phyloP scores from a whole-genome alignment of 2,113 vertebrate species.

The Bujurquina vittata region DNA sequence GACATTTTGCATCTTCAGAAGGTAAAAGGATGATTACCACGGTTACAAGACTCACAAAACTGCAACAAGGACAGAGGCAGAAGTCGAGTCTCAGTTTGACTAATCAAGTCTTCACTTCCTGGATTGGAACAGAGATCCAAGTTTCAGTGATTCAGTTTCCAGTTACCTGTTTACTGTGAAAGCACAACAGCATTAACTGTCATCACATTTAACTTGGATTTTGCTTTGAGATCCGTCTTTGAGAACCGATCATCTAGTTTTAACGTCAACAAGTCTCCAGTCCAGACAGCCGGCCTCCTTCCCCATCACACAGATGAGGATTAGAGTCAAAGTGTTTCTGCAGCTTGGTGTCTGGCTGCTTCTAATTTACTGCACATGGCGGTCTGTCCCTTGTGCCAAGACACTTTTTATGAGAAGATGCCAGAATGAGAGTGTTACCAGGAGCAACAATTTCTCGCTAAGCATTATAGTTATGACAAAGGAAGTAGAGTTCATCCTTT shows the following conservation, averaged over 20 bases:
- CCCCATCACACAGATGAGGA: constrained; percentile 16
- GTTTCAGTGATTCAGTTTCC: constrained; percentile 1
- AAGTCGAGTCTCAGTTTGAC: constrained; percentile 24
- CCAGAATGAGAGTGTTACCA: constrained; percentile 32
- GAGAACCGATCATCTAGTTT: background rate
- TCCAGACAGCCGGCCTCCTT: constrained; percentile 8
- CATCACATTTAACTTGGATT: background rate
- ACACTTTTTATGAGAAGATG: constrained; percentile 59
- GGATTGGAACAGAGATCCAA: background rate
- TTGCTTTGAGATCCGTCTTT: background rate
- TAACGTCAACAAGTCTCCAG: constrained; percentile 4
- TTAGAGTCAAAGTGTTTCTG: constrained; percentile 40
- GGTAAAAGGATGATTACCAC: constrained; percentile 16
- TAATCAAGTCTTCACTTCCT: constrained; percentile 25
- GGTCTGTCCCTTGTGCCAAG: constrained; percentile 33
- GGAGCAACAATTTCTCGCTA: constrained; percentile 15
- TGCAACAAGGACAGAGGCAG: constrained; percentile 6
- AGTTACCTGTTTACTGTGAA: background rate
- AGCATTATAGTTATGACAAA: background rate
- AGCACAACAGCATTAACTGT: background rate
- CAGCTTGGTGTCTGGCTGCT: constrained; percentile 44
- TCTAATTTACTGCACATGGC: constrained; percentile 48
- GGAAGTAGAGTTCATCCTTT: constrained; percentile 14
- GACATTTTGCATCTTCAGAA: constrained; percentile 1
- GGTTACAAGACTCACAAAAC: constrained; percentile 8